phyloP scores from a whole-genome alignment of 64 coral and sea anemone species.

The Exaiptasia diaphana region DNA sequence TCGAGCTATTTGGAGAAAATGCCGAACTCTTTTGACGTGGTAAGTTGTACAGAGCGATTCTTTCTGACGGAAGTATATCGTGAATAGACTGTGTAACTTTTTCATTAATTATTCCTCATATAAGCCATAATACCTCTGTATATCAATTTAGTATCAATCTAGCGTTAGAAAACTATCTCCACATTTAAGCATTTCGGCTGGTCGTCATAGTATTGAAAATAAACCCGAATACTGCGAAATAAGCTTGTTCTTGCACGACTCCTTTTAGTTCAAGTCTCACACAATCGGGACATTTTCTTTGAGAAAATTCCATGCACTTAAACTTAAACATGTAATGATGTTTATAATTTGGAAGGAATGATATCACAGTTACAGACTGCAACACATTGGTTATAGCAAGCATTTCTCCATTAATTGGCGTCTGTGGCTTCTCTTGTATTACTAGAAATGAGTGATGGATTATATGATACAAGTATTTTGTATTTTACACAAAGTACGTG shows the following conservation, averaged over 20 bases:
- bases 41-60: background rate
- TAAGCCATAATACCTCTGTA: background rate
- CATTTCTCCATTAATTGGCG: no score
- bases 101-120: background rate
- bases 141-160: background rate
- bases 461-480: no score
- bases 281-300: no score
- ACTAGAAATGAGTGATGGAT: no score
- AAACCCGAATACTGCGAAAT: background rate
- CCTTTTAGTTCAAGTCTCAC: background rate
- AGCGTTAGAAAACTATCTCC: background rate
- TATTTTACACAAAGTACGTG: no score
- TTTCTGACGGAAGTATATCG: background rate
- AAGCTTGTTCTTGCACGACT: background rate
- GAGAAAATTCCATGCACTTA: no score
- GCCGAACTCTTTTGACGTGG: background rate
- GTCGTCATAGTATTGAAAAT: background rate
- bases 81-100: background rate
- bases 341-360: no score
- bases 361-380: no score
- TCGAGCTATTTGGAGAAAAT: background rate
- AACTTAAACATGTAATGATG: no score
- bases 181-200: no score
- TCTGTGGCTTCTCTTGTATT: no score
- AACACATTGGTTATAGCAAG: no score